Conservation (phyloP, 1,140 invertebrate genomes). For the Lamellibrachia luymesi region DNA sequence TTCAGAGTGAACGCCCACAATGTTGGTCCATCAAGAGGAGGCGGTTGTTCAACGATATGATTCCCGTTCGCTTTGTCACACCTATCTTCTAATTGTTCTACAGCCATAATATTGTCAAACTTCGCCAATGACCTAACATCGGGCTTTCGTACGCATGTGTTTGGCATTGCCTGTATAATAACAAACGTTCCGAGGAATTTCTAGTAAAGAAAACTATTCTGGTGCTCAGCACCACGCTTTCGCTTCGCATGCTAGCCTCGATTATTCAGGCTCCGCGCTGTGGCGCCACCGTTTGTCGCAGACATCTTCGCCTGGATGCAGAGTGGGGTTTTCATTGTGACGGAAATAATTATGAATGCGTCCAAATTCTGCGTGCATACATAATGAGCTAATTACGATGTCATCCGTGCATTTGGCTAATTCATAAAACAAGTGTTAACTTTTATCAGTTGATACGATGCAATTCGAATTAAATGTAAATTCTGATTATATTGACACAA, state of each 20-base stretch:
- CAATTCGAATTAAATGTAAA: too few relatives aligned
- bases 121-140: background rate
- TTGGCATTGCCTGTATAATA: background rate
- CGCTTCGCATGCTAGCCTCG: background rate
- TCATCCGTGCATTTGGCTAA: too few relatives aligned
- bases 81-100: background rate
- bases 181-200: background rate
- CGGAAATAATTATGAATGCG: too few relatives aligned
- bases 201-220: background rate
- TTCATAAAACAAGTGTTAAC: too few relatives aligned
- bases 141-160: background rate
- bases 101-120: background rate
- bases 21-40: background rate
- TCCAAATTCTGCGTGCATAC: too few relatives aligned
- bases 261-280: too few relatives aligned
- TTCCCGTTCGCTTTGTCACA: background rate
- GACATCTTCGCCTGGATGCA: too few relatives aligned
- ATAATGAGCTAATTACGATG: too few relatives aligned
- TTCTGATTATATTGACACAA: too few relatives aligned
- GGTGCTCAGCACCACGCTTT: background rate
- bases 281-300: too few relatives aligned
- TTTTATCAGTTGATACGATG: too few relatives aligned
- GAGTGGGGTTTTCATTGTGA: too few relatives aligned
- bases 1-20: slow-evolving; percentile 59
- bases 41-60: background rate